Evolutionary conservation across 2,113 vertebrate species (phyloP), one percentile per base, ranked within the genome.

Genomic region (Bungarus multicinctus): DNA sequence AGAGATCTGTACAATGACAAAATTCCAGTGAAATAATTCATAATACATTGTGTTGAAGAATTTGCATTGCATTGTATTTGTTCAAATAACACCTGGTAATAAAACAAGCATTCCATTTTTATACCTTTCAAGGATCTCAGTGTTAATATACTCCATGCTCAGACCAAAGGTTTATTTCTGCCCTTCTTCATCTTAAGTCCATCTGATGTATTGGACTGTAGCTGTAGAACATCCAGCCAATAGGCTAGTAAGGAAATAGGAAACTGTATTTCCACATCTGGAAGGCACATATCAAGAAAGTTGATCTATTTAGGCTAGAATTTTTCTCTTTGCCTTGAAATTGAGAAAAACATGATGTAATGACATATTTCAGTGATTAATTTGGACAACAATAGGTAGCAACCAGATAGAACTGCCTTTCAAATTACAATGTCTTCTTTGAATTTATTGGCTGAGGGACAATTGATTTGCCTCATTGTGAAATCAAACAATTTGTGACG

Each of bases 341-440:
- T 81, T 43, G 74, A 81, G n/a, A 85, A 87, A 64, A 94, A 89
- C 20, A 95, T 43, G 34, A 81, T 39, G 18, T 81, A 81, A 39
- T 81, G 74, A 43, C 18, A 22, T 81, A 94, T 96, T 91, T 90
- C 3, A 16, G 43, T 57, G 85, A 53, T 89, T 94, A 43, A 93
- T 94, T 94, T 96, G 88, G 89, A 95, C 74, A 93, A 93, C 81
- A 55, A 92, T 94, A 30, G 86, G 57, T 53, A 88, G 27, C 11
- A 87, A 90, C 47, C 34, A 94, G 96, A 92, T 57, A 95, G 92
- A 91, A 92, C 74, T 74, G 54, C 27, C 90, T 94, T 81, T 58
- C 89, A 85, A 93, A 95, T 74, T 95, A 92, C 34, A 64, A 69
- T 39, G 95, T 94, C 95, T 64, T 94, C 91, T 95, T 96, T 90